These are phyloP conservation scores for Pseudoatta argentina DNA, from an alignment of 1,140 invertebrate genomes.

Conservation along the genomic window DNA sequence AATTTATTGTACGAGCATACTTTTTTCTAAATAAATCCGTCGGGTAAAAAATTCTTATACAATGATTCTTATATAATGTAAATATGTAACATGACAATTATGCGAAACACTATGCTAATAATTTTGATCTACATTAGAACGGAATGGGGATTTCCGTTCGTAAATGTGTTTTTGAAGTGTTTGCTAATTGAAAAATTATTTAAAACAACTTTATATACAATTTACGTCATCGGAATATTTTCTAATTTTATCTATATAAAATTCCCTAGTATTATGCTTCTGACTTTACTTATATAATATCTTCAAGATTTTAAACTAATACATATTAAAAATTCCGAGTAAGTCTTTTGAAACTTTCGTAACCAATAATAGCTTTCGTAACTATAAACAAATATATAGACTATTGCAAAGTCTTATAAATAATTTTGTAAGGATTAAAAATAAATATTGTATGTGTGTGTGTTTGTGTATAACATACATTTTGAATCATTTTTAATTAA, in stretches of 20 bases:
- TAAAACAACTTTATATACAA: not conserved
- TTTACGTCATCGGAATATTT: not conserved
- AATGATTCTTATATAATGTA: not conserved
- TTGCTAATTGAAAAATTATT: not conserved
- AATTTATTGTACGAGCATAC: not conserved
- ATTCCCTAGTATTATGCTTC: not conserved
- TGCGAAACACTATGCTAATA: not conserved
- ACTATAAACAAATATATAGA: not conserved
- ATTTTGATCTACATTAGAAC: not conserved
- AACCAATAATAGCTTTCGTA: not conserved
- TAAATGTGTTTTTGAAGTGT: not conserved
- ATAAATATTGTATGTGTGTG: not conserved
- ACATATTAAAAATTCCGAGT: not conserved
- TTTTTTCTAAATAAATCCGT: not conserved
- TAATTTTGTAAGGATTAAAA: slow-evolving; percentile 3
- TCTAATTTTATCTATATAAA: slow-evolving; percentile 6
- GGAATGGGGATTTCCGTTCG: not conserved
- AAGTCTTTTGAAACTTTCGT: not conserved
- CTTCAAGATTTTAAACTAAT: not conserved
- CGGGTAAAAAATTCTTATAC: not conserved
- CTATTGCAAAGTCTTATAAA: not conserved
- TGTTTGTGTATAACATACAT: not conserved
- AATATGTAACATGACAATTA: not conserved
- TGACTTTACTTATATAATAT: not conserved
- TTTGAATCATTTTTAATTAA: not conserved